phyloP scores from a whole-genome alignment of 2,797 vertebrate genomes.

The Toxotes lorentzi region DNA sequence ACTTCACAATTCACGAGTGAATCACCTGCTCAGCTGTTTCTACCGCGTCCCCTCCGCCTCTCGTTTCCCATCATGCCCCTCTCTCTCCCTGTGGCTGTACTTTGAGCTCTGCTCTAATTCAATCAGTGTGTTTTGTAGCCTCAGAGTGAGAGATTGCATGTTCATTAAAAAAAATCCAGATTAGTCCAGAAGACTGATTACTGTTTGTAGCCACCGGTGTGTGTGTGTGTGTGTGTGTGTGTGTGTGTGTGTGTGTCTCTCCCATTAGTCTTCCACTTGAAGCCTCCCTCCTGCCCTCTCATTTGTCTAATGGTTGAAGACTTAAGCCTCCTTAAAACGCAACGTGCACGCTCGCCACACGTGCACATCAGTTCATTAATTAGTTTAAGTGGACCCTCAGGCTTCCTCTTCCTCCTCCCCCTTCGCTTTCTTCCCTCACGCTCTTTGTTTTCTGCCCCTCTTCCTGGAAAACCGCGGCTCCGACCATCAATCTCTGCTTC shows the following conservation, averaged over 20 bases:
- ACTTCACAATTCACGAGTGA: conserved; percentile 1
- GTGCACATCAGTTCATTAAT: conserved; percentile 63
- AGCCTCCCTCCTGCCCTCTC: conserved; percentile 49
- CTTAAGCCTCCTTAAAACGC: conserved; percentile 63
- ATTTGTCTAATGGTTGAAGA: conserved; percentile 74
- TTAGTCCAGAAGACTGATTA: conserved; percentile 62
- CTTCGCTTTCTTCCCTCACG: neutral
- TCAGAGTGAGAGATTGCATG: conserved; percentile 61
- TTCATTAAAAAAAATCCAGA: conserved; percentile 65
- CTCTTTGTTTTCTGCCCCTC: conserved; percentile 13
- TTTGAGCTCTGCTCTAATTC: conserved; percentile 59
- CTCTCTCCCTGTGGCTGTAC: conserved; percentile 10
- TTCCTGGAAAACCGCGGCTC: conserved; percentile 35
- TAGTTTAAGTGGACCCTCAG: conserved; percentile 70
- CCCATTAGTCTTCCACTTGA: conserved; percentile 48
- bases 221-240: conserved; percentile 17
- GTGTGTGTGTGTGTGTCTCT: conserved; percentile 7
- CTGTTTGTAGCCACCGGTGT: conserved; percentile 21
- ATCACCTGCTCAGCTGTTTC: conserved; percentile 30
- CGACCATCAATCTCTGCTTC: conserved; percentile 21
- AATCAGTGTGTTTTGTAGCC: conserved; percentile 59
- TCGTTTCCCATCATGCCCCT: neutral
- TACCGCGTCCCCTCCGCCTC: neutral
- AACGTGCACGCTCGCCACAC: conserved; percentile 28
- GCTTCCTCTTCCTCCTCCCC: conserved; percentile 22